Evolutionary conservation across 2,797 vertebrate genomes (phyloP), one percentile per base, ranked within the genome.

Genomic region (Pseudopleuronectes americanus): DNA sequence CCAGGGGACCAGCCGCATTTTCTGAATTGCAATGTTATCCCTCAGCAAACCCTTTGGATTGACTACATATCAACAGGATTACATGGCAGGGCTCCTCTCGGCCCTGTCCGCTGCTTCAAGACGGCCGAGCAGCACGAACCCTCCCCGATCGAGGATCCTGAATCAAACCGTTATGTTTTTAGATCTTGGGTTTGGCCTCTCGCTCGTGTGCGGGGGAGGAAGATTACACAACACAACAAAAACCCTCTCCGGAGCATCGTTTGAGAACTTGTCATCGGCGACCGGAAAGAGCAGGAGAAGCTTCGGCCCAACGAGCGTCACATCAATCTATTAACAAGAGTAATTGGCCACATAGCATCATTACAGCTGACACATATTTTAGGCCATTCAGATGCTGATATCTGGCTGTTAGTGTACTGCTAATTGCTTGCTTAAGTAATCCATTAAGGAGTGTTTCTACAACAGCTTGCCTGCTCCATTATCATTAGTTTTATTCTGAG

Each of bases 21-120:
- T 95, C 91, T 80, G 84, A 92, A 95, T 95, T 92, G 92, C 92
- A 87, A 83, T 63, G 87, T 93, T 90, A 90, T 92, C 87, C 87
- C 84, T 85, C 52, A 59, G 84, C 85, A 80, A 90, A 84, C 76
- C 84, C 61, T 79, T 82, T 2, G 72, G 74, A 79, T 77, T 2
- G 65, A 86, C 81, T 72, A 80, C 87, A 86, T 89, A 88, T 92
- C 89, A 90, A 86, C 86, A 7, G 84, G 80, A 79, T 90, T 86
- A 85, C 76, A 81, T 64, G n/a, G 70, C 66, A 60, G 73, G 58
- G 47, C 60, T 85, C 71, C 24, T 84, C 84, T 45, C 41, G 0
- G 41, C 13, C 4, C 38, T 41, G 38, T 41, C 54, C 53, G 72
- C 41, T 55, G 69, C 77, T 63, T 75, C 77, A 81, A 41, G 69